Conservation (phyloP, 2,113 vertebrate species). For the Poeciliopsis retropinna region DNA sequence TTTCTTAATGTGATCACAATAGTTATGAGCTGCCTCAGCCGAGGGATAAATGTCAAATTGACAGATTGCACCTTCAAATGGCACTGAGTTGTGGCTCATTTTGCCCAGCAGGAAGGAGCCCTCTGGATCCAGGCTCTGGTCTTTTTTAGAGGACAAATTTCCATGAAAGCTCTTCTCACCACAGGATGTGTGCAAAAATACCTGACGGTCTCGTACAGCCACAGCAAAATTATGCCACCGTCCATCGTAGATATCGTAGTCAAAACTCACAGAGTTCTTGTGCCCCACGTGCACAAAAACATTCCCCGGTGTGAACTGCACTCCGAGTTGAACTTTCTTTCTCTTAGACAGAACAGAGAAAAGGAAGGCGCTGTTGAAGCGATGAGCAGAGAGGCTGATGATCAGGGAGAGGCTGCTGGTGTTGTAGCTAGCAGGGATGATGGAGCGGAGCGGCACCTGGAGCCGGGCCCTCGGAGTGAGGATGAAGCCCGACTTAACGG, state of each 20-base stretch:
- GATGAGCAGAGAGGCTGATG: slow-evolving; percentile 91
- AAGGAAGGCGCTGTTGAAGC: slow-evolving; percentile 92
- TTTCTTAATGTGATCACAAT: slow-evolving; percentile 95
- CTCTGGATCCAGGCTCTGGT: slow-evolving; percentile 84
- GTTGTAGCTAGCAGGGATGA: slow-evolving; percentile 81
- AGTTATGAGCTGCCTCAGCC: slow-evolving; percentile 93
- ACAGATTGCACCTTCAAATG: slow-evolving; percentile 96
- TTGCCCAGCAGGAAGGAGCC: slow-evolving; percentile 93
- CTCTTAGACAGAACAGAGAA: slow-evolving; percentile 88
- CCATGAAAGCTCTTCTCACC: slow-evolving; percentile 84
- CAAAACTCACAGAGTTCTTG: slow-evolving; percentile 88
- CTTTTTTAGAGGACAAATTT: slow-evolving; percentile 85
- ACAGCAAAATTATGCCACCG: slow-evolving; percentile 93
- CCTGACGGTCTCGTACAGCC: slow-evolving; percentile 81
- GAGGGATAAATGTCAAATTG: slow-evolving; percentile 97
- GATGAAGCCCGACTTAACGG: slow-evolving; percentile 91
- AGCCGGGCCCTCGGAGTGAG: slow-evolving; percentile 88
- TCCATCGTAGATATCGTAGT: slow-evolving; percentile 92
- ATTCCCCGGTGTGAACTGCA: slow-evolving; percentile 89
- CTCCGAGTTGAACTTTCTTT: slow-evolving; percentile 90
- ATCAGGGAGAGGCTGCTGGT: slow-evolving; percentile 86
- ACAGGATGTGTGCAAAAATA: slow-evolving; percentile 90
- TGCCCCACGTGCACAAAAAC: slow-evolving; percentile 87
- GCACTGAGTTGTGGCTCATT: slow-evolving; percentile 87
- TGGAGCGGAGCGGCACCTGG: slow-evolving; percentile 79